Evolutionary conservation across 1,140 invertebrate species (phyloP), one percentile per base, ranked within the genome.

Genomic region (Drosophila repletoides): DNA sequence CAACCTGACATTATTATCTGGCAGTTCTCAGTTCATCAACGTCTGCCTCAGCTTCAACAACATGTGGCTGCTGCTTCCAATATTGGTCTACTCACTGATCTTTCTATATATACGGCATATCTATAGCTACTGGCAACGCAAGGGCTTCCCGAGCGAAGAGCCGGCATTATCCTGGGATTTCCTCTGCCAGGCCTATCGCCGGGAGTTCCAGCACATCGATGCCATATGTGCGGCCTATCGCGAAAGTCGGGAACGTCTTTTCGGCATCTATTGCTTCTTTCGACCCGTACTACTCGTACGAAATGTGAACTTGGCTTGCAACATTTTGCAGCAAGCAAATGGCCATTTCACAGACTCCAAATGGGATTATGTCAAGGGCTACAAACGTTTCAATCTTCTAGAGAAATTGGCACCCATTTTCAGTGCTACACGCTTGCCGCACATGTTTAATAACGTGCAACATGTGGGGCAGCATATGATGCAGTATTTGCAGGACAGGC

Each of bases 21-120:
- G 40, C 72, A 31, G 33, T 45, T 10, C 46, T 59, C 64, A 83
- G 79, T 83, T 58, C 58, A 49, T 41, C 55, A 64, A 43, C 43
- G 38, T 52, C 36, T 21, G 52, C 28, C 45, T 33, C 17, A 15
- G 52, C 38, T 34, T 40, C 79, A 83, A 71, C 52, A 89, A 71
- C 52, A 89, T 89, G 88, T 89, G 88, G 88, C 64, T 89, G 65
- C 71, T 89, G 51, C 34, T 89, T 55, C 88, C 88, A 7, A 89
- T 89, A 14, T 40, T 89, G 2, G 22, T 75, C 10, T 89, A 89
- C 38, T 70, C 88, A 36, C 19, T 63, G 31, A 45, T 88, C n/a
- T 89, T 72, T 58, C 72, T 89, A 5, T 64, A 46, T 10, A 76
- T 89, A 12, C 76, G 88, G 2, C 88, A 89, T 61, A 68, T 89